A percentile compares a stretch with the other conserved stretches of the same genome.
Evolutionary conservation across 2,797 vertebrate species (phyloP).

Genomic region (Coccyzus lansbergi): DNA sequence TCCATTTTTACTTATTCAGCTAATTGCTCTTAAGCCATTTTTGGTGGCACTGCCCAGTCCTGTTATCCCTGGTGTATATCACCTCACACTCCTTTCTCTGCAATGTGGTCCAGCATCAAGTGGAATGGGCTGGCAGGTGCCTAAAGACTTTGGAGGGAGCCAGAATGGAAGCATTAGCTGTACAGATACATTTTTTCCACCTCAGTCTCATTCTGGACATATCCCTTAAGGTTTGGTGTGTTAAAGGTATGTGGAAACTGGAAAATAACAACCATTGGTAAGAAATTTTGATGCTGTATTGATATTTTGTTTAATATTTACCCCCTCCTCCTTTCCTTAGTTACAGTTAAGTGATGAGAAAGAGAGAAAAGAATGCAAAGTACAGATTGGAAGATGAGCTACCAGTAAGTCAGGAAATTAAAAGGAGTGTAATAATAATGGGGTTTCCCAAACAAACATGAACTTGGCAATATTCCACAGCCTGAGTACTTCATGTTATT

Average conservation of each 20-base stretch:
- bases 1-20: neutral
- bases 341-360: neutral
- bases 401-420: constrained; percentile 19
- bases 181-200: neutral
- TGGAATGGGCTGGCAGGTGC: neutral
- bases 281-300: neutral
- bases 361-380: neutral
- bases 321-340: neutral
- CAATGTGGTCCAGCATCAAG: neutral
- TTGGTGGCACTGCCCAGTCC: neutral
- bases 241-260: neutral
- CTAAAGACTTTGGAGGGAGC: neutral
- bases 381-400: neutral
- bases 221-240: neutral
- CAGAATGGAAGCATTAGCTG: neutral
- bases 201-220: constrained; percentile 5
- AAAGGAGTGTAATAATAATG: neutral
- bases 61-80: neutral
- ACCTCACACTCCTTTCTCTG: neutral
- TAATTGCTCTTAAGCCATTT: constrained; percentile 14
- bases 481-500: neutral
- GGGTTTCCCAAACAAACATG: constrained; percentile 27
- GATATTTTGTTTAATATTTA: neutral
- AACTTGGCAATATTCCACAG: neutral
- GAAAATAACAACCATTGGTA: neutral